A percentile compares a stretch with the other conserved stretches of the same genome.
phyloP scores from a whole-genome alignment of 30 jellyfish, hydroid and myxozoan genomes.

The Aurelia coerulea region DNA sequence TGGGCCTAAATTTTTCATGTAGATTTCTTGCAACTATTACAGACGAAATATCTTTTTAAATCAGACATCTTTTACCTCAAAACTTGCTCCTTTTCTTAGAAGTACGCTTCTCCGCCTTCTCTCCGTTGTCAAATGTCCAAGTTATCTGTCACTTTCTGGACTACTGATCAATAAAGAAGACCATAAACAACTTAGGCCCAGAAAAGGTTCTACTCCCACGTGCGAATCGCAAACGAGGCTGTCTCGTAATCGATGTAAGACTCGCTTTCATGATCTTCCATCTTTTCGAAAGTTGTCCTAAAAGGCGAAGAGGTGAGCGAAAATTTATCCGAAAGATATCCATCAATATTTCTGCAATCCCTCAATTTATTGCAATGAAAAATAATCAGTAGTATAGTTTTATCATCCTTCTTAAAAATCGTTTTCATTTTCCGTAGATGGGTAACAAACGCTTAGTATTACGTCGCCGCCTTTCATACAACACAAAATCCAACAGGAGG shows the following conservation, averaged over 20 bases:
- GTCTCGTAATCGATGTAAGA: constrained; percentile 6
- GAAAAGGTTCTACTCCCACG: neutral
- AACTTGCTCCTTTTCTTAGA: too few species aligned
- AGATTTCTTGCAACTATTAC: too few species aligned
- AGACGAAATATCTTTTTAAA: too few species aligned
- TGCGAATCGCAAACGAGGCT: constrained; percentile 39
- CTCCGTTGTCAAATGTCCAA: too few species aligned
- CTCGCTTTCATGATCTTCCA: constrained; percentile 1
- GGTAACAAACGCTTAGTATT: constrained; percentile 84
- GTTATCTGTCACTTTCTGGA: too few species aligned
- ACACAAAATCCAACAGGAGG: constrained; percentile 94
- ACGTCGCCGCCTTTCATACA: constrained; percentile 96
- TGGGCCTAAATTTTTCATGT: too few species aligned
- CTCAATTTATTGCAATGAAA: neutral
- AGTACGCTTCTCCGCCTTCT: too few species aligned
- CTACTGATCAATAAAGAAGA: too few species aligned
- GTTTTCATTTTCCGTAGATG: constrained; percentile 65
- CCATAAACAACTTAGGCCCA: too few species aligned
- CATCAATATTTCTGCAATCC: neutral
- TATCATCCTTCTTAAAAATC: neutral
- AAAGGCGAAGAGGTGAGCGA: constrained; percentile 40
- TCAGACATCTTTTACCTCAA: too few species aligned
- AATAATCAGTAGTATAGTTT: neutral
- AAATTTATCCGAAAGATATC: neutral
- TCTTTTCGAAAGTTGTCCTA: constrained; percentile 20